Percentiles rank a stretch among this genome's conserved stretches.
Evolutionary conservation across 2,797 vertebrate species (phyloP).

Genomic region (Bucorvus abyssinicus): DNA sequence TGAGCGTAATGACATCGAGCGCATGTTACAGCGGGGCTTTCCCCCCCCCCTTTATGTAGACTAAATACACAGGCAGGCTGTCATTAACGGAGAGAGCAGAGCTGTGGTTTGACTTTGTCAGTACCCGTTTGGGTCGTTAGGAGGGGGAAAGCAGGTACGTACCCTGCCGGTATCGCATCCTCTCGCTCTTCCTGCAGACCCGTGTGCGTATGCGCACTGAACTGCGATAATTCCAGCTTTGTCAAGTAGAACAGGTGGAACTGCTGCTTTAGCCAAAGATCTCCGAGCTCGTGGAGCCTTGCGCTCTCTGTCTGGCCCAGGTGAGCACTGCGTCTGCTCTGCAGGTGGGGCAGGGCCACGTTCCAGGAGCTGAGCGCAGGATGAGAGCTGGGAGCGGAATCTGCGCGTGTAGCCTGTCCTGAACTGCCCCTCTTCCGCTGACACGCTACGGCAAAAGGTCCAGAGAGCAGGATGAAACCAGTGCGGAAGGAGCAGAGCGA

Average conservation of each 20-base stretch:
- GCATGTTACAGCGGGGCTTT: not conserved
- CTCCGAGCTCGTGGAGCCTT: not conserved
- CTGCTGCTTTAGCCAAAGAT: not conserved
- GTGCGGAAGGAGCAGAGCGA: accelerated
- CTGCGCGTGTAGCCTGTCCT: not conserved
- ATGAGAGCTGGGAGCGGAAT: not conserved
- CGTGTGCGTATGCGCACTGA: not conserved
- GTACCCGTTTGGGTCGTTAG: not conserved
- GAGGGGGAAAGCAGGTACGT: not conserved
- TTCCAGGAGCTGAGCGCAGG: not conserved
- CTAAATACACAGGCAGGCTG: not conserved
- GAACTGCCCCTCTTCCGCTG: not conserved
- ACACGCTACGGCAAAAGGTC: accelerated
- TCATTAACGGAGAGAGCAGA: not conserved
- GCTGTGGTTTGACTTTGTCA: not conserved
- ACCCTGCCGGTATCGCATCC: not conserved
- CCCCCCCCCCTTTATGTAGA: not conserved
- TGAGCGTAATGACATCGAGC: too few relatives aligned
- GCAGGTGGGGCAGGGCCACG: not conserved
- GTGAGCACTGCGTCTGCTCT: not conserved
- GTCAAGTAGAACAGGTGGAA: not conserved
- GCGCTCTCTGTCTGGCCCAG: not conserved
- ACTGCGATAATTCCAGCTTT: not conserved
- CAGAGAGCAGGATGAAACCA: not conserved
- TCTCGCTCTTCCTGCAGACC: not conserved